Evolutionary conservation across 1,140 invertebrate species (phyloP).

Genomic region (Drosophila guanche): DNA sequence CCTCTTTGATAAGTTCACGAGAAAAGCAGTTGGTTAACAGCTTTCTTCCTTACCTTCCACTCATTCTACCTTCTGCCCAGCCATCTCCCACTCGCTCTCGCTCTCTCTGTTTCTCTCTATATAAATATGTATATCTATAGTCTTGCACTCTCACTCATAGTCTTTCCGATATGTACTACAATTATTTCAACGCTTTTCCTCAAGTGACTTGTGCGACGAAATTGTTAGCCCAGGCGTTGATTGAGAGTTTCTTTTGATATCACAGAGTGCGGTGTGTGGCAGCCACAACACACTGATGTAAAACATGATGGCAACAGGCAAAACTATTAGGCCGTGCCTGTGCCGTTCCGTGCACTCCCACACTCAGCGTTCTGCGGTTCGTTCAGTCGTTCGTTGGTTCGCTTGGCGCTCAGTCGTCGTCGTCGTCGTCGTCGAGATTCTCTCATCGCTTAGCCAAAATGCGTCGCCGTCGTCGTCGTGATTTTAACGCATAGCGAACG

Average conservation of each 20-base stretch:
- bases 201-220: slow-evolving; percentile 67
- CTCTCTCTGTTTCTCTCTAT: background rate
- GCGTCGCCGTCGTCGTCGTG: slow-evolving; percentile 49
- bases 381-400: slow-evolving; percentile 33
- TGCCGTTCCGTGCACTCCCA: slow-evolving; percentile 10
- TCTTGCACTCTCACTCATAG: slow-evolving; percentile 18
- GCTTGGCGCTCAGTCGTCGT: slow-evolving; percentile 28
- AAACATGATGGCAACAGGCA: slow-evolving; percentile 59
- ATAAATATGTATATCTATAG: slow-evolving; percentile 20
- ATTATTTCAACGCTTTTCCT: slow-evolving; percentile 64
- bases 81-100: background rate
- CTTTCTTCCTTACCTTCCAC: too few relatives aligned
- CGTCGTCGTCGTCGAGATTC: slow-evolving; percentile 24
- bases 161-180: slow-evolving; percentile 18
- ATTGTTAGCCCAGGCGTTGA: slow-evolving; percentile 72
- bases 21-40: too few relatives aligned
- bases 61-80: too few relatives aligned
- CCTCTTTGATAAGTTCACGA: too few relatives aligned
- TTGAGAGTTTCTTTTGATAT: slow-evolving; percentile 78
- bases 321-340: slow-evolving; percentile 52
- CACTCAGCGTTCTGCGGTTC: slow-evolving; percentile 5
- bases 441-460: slow-evolving; percentile 46
- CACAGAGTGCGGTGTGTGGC: slow-evolving; percentile 16
- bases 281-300: slow-evolving; percentile 34
- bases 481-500: slow-evolving; percentile 6